Evolutionary conservation across 2,888 invertebrate genomes (phyloP).

Genomic region (Leptinotarsa tumamoca): DNA sequence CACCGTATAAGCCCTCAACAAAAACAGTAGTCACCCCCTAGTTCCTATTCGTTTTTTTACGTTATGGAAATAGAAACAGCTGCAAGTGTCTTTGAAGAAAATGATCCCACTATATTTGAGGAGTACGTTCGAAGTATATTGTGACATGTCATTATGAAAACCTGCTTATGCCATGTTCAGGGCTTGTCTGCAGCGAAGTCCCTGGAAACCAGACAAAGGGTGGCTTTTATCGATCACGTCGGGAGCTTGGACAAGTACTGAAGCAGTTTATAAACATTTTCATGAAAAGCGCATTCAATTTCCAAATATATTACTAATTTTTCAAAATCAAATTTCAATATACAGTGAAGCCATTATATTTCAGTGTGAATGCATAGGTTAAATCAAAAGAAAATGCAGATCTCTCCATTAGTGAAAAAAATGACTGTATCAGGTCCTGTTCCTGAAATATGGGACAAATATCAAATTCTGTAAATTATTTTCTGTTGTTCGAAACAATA

Average conservation of each 20-base stretch:
- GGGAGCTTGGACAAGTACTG: neutral
- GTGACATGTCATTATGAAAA: neutral
- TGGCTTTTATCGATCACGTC: neutral
- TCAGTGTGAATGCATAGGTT: too few species aligned
- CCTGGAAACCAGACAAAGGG: conserved; percentile 1
- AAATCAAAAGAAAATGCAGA: too few species aligned
- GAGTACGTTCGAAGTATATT: neutral
- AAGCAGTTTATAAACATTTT: neutral
- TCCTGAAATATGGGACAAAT: too few species aligned
- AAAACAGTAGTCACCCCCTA: neutral
- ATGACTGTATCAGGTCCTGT: too few species aligned
- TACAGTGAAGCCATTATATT: too few species aligned
- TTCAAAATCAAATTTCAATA: too few species aligned
- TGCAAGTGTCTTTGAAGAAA: neutral
- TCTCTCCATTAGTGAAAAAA: too few species aligned
- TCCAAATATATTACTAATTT: too few species aligned
- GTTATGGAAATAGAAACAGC: conserved; percentile 7
- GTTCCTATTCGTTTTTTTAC: neutral
- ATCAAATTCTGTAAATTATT: too few species aligned
- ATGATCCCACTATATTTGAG: neutral
- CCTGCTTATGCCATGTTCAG: neutral
- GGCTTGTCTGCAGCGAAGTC: neutral
- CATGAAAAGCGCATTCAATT: too few species aligned
- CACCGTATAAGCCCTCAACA: neutral
- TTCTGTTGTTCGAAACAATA: too few species aligned